These are phyloP conservation scores for Lepilemur septentrionalis DNA, from an alignment of 2,797 vertebrate species.

Conservation along the genomic window DNA sequence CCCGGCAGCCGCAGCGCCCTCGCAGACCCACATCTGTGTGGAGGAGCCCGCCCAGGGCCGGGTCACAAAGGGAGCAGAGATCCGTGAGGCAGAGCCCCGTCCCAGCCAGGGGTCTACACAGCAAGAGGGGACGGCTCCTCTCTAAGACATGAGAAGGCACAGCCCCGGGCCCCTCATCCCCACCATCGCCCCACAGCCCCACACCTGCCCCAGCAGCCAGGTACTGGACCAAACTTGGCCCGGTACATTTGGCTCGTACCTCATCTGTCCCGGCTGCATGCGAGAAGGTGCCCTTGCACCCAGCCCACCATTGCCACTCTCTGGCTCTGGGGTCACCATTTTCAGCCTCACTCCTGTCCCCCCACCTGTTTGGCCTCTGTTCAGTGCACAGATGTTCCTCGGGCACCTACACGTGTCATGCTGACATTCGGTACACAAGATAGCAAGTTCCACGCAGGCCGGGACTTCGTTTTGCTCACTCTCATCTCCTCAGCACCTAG, in stretches of 20 bases:
- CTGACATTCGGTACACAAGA: background rate
- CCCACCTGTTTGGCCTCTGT: background rate
- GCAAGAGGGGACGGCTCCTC: background rate
- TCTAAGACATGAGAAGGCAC: background rate
- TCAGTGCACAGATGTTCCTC: background rate
- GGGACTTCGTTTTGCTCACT: background rate
- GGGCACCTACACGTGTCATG: fast-evolving
- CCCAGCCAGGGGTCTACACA: background rate
- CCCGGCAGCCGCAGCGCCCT: background rate
- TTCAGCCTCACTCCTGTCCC: background rate
- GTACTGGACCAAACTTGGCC: background rate
- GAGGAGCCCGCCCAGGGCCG: background rate
- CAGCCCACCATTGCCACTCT: background rate
- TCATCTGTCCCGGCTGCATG: background rate
- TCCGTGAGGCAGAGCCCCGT: background rate
- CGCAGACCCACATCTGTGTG: background rate
- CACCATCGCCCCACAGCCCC: background rate
- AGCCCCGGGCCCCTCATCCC: background rate
- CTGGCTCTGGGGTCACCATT: background rate
- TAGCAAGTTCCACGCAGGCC: fast-evolving
- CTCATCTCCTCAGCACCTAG: background rate
- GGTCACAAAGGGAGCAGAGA: background rate
- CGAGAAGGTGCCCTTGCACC: background rate
- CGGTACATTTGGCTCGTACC: background rate
- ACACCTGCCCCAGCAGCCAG: background rate